These are phyloP conservation scores for Peromyscus maniculatus DNA, from an alignment of 2,113 vertebrate genomes.

Conservation along the genomic window DNA sequence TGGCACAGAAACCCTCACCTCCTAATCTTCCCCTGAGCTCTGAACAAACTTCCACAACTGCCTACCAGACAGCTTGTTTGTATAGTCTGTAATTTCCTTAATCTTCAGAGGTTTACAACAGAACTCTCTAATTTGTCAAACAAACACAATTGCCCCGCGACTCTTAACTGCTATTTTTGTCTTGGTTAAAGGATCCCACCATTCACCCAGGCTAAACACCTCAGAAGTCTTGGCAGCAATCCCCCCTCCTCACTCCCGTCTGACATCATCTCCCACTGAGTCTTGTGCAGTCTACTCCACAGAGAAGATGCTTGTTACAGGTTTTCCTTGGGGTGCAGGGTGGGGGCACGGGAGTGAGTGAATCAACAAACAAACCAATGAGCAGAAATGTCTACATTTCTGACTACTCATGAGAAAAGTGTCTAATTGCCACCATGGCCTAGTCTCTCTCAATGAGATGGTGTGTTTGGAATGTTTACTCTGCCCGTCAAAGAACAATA, in stretches of 20 bases:
- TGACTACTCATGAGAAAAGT: neutral
- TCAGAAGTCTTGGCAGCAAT: neutral
- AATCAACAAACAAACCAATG: neutral
- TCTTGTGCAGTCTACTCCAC: neutral
- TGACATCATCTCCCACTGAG: neutral
- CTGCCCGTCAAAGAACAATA: neutral
- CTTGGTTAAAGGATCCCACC: neutral
- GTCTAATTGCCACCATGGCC: neutral
- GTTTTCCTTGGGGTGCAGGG: neutral
- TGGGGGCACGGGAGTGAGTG: neutral
- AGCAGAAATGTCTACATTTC: neutral
- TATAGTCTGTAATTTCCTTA: constrained; percentile 32
- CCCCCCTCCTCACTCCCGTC: neutral
- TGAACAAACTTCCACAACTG: constrained; percentile 10
- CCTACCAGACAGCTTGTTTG: neutral
- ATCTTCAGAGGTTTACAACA: constrained; percentile 44
- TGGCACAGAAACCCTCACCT: neutral
- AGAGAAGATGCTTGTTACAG: neutral
- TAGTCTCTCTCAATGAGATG: neutral
- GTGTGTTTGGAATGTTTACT: neutral
- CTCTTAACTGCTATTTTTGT: constrained; percentile 5
- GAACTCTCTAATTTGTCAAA: constrained; percentile 33
- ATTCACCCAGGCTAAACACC: neutral
- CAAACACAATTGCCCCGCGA: neutral
- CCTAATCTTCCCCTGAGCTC: neutral